Percentiles rank a stretch among this genome's conserved stretches.
Evolutionary conservation across 1,140 invertebrate species (phyloP).

Genomic region (Drosophila kurseongensis): DNA sequence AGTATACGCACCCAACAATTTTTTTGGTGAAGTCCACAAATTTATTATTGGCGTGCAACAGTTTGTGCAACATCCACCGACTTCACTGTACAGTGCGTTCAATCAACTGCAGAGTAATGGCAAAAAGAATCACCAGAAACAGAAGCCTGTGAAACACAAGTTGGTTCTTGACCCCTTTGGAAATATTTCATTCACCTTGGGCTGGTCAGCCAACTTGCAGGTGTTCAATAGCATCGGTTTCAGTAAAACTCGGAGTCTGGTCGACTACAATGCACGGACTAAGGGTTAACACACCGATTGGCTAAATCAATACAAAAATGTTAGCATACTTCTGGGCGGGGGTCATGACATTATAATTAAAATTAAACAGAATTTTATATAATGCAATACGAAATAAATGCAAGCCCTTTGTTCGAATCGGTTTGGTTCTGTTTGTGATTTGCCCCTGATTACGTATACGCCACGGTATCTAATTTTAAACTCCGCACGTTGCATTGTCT

Average conservation of each 20-base stretch:
- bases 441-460: constrained; percentile 40
- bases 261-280: neutral
- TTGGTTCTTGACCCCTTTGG: constrained; percentile 54
- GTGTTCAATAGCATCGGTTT: constrained; percentile 37
- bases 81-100: constrained; percentile 19
- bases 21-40: constrained; percentile 36
- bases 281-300: constrained; percentile 39
- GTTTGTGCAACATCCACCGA: constrained; percentile 22
- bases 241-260: neutral
- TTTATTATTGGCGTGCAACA: constrained; percentile 26
- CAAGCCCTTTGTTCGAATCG: neutral
- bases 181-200: constrained; percentile 52
- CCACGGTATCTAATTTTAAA: constrained; percentile 48
- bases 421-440: constrained; percentile 38
- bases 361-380: constrained; percentile 27
- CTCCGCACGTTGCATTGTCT: constrained; percentile 48
- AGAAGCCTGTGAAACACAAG: constrained; percentile 23
- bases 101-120: constrained; percentile 3
- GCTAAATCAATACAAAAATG: neutral
- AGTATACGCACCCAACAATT: neutral
- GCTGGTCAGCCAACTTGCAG: constrained; percentile 55
- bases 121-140: constrained; percentile 50
- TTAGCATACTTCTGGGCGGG: constrained; percentile 36
- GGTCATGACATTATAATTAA: neutral
- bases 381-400: constrained; percentile 32